Evolutionary conservation across 2,113 vertebrate species (phyloP).

Genomic region (Scytalopus superciliaris): DNA sequence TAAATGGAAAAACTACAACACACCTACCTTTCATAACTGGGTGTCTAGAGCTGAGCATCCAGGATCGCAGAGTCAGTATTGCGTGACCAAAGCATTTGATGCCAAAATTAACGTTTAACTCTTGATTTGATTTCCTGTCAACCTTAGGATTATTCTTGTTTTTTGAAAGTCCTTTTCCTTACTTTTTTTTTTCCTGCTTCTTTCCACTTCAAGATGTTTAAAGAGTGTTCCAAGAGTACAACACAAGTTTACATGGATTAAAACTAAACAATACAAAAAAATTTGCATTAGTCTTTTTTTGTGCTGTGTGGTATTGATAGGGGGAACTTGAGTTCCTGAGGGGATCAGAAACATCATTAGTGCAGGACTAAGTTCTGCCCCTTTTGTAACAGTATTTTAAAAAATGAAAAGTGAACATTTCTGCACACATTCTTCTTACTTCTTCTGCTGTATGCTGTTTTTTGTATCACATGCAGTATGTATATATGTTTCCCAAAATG

Average conservation of each 20-base stretch:
- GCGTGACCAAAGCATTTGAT: conserved; percentile 99
- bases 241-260: conserved; percentile 72
- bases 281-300: conserved; percentile 66
- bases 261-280: conserved; percentile 68
- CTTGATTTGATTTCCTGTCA: conserved; percentile 77
- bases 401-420: conserved; percentile 19
- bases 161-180: conserved; percentile 67
- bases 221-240: conserved; percentile 66
- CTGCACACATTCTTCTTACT: conserved; percentile 55
- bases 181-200: conserved; percentile 63
- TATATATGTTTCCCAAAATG: conserved; percentile 64
- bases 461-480: conserved; percentile 62
- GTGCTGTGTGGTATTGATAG: conserved; percentile 38
- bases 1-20: conserved; percentile 96
- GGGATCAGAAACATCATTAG: conserved; percentile 60
- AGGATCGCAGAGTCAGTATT: conserved; percentile 92
- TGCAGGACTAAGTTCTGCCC: conserved; percentile 57
- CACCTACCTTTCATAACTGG: conserved; percentile 97
- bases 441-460: conserved; percentile 53
- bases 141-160: conserved; percentile 66
- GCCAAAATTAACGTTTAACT: conserved; percentile 91
- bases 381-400: conserved; percentile 55
- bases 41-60: conserved; percentile 86
- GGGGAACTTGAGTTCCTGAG: conserved; percentile 62
- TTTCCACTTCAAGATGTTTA: conserved; percentile 69